Conservation (phyloP, 2,888 invertebrate genomes). For the Leucophenga maculata region DNA sequence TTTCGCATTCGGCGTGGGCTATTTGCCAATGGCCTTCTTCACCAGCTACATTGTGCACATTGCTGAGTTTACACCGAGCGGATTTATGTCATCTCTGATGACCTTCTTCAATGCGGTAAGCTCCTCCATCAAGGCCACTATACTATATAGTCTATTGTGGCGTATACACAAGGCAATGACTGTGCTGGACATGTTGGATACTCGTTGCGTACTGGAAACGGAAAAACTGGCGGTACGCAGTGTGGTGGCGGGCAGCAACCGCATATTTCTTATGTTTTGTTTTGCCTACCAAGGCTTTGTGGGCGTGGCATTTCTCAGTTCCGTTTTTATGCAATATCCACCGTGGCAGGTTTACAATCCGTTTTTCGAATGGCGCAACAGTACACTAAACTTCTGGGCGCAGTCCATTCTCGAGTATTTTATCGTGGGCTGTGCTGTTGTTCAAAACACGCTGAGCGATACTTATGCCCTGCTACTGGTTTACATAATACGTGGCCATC, state of each 20-base stretch:
- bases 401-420: slow-evolving; percentile 51
- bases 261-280: slow-evolving; percentile 48
- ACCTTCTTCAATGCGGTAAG: slow-evolving; percentile 55
- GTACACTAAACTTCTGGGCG: slow-evolving; percentile 39
- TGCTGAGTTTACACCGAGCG: slow-evolving; percentile 49
- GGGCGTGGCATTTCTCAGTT: slow-evolving; percentile 48
- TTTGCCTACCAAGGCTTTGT: slow-evolving; percentile 50
- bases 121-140: slow-evolving; percentile 50
- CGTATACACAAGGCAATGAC: slow-evolving; percentile 47
- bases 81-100: slow-evolving; percentile 59
- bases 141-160: slow-evolving; percentile 46
- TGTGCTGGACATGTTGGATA: slow-evolving; percentile 51
- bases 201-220: slow-evolving; percentile 42
- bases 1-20: slow-evolving; percentile 38
- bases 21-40: slow-evolving; percentile 51
- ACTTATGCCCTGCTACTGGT: slow-evolving; percentile 51
- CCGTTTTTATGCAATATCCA: slow-evolving; percentile 49
- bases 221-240: slow-evolving; percentile 49
- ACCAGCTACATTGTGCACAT: slow-evolving; percentile 50
- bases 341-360: slow-evolving; percentile 61
- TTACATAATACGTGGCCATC: slow-evolving; percentile 50
- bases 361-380: slow-evolving; percentile 53
- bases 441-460: slow-evolving; percentile 57
- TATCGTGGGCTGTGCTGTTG: slow-evolving; percentile 47
- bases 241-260: slow-evolving; percentile 49